Conservation (phyloP, 1,140 invertebrate species). For the Bombus sibiricus region DNA sequence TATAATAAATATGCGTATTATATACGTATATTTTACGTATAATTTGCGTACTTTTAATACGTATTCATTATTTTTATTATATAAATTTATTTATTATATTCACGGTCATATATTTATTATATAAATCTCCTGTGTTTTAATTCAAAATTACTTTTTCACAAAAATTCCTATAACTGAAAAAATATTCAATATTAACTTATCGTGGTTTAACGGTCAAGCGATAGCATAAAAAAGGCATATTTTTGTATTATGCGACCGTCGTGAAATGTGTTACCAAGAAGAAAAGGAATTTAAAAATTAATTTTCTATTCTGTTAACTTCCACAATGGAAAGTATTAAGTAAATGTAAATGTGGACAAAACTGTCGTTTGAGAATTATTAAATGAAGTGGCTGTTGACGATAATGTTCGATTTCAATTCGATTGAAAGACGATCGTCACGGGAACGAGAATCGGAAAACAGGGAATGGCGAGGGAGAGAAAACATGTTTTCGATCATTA, state of each 20-base stretch:
- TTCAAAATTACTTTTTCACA: too few species aligned
- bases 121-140: too few species aligned
- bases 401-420: background rate
- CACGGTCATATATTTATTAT: too few species aligned
- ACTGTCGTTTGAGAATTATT: background rate
- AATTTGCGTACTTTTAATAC: too few species aligned
- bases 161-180: too few species aligned
- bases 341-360: background rate
- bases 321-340: too few species aligned
- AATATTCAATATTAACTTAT: too few species aligned
- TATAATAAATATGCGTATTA: too few species aligned
- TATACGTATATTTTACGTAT: too few species aligned
- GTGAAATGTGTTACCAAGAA: background rate
- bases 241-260: background rate
- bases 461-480: conserved; percentile 21
- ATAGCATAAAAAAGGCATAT: background rate
- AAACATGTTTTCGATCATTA: conserved; percentile 58
- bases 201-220: background rate
- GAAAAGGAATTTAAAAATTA: background rate
- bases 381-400: background rate
- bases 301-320: background rate
- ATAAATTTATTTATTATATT: too few species aligned
- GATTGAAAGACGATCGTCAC: conserved; percentile 15
- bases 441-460: conserved; percentile 14
- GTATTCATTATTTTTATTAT: background rate